phyloP scores from a whole-genome alignment of 2,888 invertebrate species.

The Andrena praecox region DNA sequence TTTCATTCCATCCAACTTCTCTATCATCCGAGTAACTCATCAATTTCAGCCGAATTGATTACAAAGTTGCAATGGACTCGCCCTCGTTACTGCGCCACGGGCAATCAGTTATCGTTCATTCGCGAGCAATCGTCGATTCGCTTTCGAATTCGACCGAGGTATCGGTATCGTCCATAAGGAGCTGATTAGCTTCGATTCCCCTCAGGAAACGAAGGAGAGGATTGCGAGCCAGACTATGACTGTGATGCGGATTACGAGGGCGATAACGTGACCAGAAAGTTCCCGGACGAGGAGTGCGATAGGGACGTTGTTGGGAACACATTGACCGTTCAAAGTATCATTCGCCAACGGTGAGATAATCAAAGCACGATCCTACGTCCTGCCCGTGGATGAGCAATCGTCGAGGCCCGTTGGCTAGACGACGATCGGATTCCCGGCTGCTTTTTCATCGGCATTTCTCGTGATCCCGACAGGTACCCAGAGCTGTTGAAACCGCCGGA shows the following conservation, averaged over 20 bases:
- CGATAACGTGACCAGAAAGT: constrained; percentile 83
- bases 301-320: constrained; percentile 86
- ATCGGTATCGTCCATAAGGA: neutral
- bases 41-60: neutral
- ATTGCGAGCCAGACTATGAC: constrained; percentile 86
- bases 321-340: constrained; percentile 92
- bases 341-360: constrained; percentile 88
- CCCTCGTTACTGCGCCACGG: neutral
- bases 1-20: neutral
- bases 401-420: neutral
- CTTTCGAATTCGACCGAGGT: neutral
- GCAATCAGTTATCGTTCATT: neutral
- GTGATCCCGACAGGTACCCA: constrained; percentile 87
- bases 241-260: constrained; percentile 86
- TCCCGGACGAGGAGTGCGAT: constrained; percentile 83
- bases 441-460: neutral
- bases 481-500: constrained; percentile 88
- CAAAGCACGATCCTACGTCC: neutral
- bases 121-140: neutral
- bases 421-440: neutral
- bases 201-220: constrained; percentile 86
- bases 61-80: too few species aligned
- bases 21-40: neutral
- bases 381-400: neutral
- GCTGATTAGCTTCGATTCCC: constrained; percentile 1